phyloP scores from a whole-genome alignment of 2,888 invertebrate species.

The Tridacna crocea region DNA sequence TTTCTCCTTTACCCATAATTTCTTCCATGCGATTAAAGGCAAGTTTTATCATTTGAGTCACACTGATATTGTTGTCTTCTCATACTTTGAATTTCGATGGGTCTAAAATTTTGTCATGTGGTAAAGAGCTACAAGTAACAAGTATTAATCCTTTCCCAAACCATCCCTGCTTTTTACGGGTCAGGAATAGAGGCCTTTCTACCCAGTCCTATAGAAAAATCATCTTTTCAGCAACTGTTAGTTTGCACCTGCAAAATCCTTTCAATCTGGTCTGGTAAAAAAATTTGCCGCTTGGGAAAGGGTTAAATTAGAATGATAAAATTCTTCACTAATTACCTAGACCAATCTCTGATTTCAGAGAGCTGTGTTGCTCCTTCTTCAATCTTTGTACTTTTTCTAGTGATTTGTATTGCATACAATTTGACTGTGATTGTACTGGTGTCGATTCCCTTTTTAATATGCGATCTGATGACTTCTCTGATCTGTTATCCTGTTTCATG shows the following conservation, averaged over 20 bases:
- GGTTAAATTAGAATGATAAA: too few relatives aligned
- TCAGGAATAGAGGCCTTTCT: not conserved
- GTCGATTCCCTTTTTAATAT: not conserved
- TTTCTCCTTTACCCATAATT: too few relatives aligned
- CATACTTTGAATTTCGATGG: too few relatives aligned
- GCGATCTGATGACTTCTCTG: not conserved
- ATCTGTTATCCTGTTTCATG: too few relatives aligned
- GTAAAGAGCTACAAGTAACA: too few relatives aligned
- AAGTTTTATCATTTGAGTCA: too few relatives aligned
- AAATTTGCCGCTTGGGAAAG: not conserved
- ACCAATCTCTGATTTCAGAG: not conserved
- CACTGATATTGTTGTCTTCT: too few relatives aligned
- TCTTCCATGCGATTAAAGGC: too few relatives aligned
- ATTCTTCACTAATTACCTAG: too few relatives aligned
- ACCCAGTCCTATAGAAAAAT: not conserved
- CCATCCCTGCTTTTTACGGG: not conserved
- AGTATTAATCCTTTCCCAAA: too few relatives aligned
- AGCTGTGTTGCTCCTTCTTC: constrained; percentile 5
- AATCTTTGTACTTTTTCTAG: constrained; percentile 21
- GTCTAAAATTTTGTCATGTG: too few relatives aligned
- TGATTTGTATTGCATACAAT: not conserved
- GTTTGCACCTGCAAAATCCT: not conserved
- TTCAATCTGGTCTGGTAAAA: not conserved
- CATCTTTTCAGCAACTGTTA: not conserved
- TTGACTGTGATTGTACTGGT: not conserved